Evolutionary conservation across 2,888 invertebrate genomes (phyloP).

Genomic region (Noctua janthe): DNA sequence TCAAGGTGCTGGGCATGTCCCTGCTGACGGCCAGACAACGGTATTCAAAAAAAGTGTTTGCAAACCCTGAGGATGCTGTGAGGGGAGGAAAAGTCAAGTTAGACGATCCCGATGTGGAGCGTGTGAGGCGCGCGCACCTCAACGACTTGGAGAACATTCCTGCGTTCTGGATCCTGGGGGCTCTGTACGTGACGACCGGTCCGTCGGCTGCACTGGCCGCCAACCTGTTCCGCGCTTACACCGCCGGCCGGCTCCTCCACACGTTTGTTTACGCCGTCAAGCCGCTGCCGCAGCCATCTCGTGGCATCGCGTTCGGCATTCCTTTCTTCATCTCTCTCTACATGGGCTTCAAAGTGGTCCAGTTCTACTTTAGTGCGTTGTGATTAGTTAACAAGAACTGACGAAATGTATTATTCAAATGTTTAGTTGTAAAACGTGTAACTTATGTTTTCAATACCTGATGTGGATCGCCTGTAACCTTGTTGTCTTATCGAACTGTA

Average conservation of each 20-base stretch:
- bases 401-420: not conserved
- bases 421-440: not conserved
- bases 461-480: not conserved
- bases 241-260: conserved; percentile 90
- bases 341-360: conserved; percentile 79
- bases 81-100: conserved; percentile 75
- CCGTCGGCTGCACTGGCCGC: conserved; percentile 81
- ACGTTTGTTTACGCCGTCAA: conserved; percentile 91
- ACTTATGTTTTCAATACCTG: conserved; percentile 3
- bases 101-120: conserved; percentile 83
- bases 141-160: conserved; percentile 94
- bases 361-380: conserved; percentile 71
- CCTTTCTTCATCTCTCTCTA: conserved; percentile 77
- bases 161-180: conserved; percentile 90
- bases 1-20: conserved; percentile 76
- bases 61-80: conserved; percentile 80
- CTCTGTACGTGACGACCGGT: conserved; percentile 90
- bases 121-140: conserved; percentile 90
- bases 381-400: conserved; percentile 52
- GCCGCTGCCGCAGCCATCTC: conserved; percentile 91
- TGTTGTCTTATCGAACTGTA: conserved; percentile 7
- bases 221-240: conserved; percentile 84
- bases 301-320: conserved; percentile 77
- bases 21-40: conserved; percentile 74
- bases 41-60: conserved; percentile 76